These are phyloP conservation scores for Oophaga sylvatica DNA, from an alignment of 2,797 vertebrate genomes.

Conservation along the genomic window DNA sequence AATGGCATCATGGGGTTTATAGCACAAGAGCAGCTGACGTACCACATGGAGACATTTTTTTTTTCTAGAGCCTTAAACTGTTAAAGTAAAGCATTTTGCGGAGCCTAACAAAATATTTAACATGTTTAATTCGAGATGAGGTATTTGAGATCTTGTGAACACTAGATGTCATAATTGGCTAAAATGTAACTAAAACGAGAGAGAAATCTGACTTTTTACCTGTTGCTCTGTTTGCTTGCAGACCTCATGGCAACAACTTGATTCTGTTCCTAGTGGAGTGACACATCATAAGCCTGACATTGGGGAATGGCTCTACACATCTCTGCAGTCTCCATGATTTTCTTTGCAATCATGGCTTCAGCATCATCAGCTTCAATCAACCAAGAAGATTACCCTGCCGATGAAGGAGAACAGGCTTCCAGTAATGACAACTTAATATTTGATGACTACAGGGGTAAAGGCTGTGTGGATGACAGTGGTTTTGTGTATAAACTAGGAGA, in stretches of 20 bases:
- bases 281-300: slow-evolving; percentile 71
- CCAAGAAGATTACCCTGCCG: slow-evolving; percentile 90
- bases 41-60: background rate
- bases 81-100: background rate
- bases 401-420: slow-evolving; percentile 89
- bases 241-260: slow-evolving; percentile 77
- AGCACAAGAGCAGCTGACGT: slow-evolving; percentile 1
- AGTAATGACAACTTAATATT: slow-evolving; percentile 92
- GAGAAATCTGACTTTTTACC: background rate
- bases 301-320: slow-evolving; percentile 91
- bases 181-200: background rate
- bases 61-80: background rate
- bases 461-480: slow-evolving; percentile 98
- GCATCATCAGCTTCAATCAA: slow-evolving; percentile 84
- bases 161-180: background rate
- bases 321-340: slow-evolving; percentile 84
- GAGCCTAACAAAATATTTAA: background rate
- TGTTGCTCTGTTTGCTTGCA: slow-evolving; percentile 32
- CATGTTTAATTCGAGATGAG: background rate
- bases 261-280: slow-evolving; percentile 71
- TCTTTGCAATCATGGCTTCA: slow-evolving; percentile 83
- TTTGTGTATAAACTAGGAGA: slow-evolving; percentile 98
- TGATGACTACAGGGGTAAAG: slow-evolving; percentile 98
- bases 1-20: background rate
- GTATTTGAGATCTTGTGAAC: background rate